phyloP scores from a whole-genome alignment of 2,797 vertebrate genomes.

The Erethizon dorsatum region DNA sequence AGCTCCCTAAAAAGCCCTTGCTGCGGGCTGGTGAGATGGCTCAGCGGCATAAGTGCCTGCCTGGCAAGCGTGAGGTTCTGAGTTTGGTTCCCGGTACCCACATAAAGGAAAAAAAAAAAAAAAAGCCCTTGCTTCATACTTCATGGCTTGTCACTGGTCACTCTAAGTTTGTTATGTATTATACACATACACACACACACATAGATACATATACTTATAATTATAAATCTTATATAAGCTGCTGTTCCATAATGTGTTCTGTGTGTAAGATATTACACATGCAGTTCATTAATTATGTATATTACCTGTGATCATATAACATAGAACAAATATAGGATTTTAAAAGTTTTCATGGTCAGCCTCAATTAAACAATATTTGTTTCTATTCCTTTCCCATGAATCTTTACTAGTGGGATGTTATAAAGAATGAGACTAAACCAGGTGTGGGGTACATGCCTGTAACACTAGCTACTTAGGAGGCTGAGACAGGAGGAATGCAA shows the following conservation, averaged over 20 bases:
- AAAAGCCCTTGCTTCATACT: background rate
- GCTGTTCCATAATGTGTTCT: background rate
- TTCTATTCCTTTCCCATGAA: background rate
- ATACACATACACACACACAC: too few relatives aligned
- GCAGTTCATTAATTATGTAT: background rate
- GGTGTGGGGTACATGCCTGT: background rate
- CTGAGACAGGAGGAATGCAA: background rate
- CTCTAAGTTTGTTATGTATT: background rate
- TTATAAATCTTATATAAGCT: background rate
- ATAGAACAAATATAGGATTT: background rate
- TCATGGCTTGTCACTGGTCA: background rate
- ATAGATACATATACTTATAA: background rate
- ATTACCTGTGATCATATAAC: too few relatives aligned
- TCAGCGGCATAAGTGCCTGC: too few relatives aligned
- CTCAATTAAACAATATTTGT: background rate
- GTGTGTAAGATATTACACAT: rapidly evolving
- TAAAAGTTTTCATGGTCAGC: background rate
- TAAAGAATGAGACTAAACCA: background rate
- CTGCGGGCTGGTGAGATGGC: background rate
- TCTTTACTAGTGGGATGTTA: background rate
- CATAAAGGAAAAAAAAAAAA: too few relatives aligned
- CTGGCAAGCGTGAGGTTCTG: too few relatives aligned
- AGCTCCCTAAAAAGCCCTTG: background rate
- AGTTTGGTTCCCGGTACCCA: too few relatives aligned
- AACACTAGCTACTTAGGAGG: background rate